Evolutionary conservation across 1,140 invertebrate species (phyloP).

Genomic region (Fopius arisanus): DNA sequence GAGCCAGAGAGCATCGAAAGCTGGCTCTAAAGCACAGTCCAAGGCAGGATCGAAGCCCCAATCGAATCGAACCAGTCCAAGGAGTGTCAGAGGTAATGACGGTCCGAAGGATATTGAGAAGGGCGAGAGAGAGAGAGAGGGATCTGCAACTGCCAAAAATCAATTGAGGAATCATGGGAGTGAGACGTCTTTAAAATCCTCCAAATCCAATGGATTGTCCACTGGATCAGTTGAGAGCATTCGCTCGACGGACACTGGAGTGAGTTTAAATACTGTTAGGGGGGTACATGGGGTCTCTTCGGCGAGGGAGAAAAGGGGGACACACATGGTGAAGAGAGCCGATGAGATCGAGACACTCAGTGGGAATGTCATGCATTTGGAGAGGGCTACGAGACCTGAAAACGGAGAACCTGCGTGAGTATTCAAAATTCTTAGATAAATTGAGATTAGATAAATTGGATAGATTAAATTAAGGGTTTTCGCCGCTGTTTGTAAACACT

Average conservation of each 20-base stretch:
- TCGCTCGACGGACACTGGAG: slow-evolving; percentile 59
- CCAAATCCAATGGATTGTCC: slow-evolving; percentile 46
- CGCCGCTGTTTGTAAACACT: too few species aligned
- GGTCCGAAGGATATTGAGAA: background rate
- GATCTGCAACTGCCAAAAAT: background rate
- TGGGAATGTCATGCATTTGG: slow-evolving; percentile 54
- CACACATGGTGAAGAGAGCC: slow-evolving; percentile 51
- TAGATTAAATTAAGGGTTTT: too few species aligned
- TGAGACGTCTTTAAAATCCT: slow-evolving; percentile 51
- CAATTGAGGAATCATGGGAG: slow-evolving; percentile 43
- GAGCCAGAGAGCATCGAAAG: background rate
- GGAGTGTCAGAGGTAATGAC: background rate
- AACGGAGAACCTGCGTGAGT: slow-evolving; percentile 59
- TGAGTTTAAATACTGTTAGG: slow-evolving; percentile 58
- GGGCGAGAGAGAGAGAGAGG: background rate
- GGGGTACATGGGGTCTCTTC: slow-evolving; percentile 51
- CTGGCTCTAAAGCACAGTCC: background rate
- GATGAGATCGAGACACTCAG: slow-evolving; percentile 61
- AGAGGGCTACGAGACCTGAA: slow-evolving; percentile 32
- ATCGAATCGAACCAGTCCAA: background rate
- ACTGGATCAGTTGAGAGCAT: slow-evolving; percentile 51
- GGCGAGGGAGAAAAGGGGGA: slow-evolving; percentile 54
- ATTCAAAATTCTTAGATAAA: slow-evolving; percentile 7
- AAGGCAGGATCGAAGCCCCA: background rate
- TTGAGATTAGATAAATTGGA: too few species aligned